Conservation (phyloP, 2,113 vertebrate species). For the Cephalopterus ornatus region DNA sequence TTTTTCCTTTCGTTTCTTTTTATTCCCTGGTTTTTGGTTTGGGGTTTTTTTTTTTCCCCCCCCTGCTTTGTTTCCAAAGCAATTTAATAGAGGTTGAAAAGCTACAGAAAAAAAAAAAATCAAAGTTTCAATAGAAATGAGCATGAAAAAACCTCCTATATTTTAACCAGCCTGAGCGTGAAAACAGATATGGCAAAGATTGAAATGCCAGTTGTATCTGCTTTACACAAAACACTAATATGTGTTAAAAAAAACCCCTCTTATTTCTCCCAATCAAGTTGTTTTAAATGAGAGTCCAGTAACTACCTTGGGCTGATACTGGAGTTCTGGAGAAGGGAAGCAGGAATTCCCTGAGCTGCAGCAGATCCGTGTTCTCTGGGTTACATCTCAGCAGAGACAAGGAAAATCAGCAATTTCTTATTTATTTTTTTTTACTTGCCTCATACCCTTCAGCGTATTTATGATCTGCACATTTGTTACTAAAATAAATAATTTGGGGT, state of each 20-base stretch:
- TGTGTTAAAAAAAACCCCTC: neutral
- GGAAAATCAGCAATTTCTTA: neutral
- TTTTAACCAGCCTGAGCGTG: neutral
- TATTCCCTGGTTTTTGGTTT: neutral
- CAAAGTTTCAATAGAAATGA: neutral
- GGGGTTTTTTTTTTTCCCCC: neutral
- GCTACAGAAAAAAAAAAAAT: neutral
- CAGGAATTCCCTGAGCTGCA: neutral
- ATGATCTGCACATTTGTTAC: neutral
- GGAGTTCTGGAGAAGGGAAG: neutral
- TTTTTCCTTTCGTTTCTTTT: neutral
- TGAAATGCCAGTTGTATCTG: neutral
- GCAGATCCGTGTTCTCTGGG: neutral
- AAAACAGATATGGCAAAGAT: neutral
- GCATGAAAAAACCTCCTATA: neutral
- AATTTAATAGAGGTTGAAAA: neutral
- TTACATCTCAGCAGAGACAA: neutral
- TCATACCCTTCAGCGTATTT: neutral
- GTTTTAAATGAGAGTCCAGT: neutral
- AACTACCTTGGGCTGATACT: neutral
- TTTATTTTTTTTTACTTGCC: neutral
- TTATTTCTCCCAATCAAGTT: neutral
- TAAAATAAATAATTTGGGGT: neutral
- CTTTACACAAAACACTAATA: neutral
- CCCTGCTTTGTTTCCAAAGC: neutral